Base-by-base conservation (phyloP, 2,888 invertebrate genomes). In the Brenthis ino region DNA sequence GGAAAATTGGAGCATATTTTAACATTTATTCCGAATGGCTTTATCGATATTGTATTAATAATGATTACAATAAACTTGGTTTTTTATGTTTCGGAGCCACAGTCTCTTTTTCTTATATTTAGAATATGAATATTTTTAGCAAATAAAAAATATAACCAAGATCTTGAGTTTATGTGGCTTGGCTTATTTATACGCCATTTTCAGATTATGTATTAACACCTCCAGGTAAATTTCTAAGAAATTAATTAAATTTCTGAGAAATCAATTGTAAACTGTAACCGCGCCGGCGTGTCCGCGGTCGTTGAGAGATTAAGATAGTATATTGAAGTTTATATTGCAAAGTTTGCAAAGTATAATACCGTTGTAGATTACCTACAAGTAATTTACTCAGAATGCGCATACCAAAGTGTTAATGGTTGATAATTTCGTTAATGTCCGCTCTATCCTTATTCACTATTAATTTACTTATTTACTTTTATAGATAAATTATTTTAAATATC, bases 401-500 rank as follows among this genome's bases (percentile, higher is more conserved):
- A 68, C 68, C 61, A 53, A 68, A 54, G 70, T 55, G 64, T 53
- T 64, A 72, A 70, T 66, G 16, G 56, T 56, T 24, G 56, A 58
- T 66, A 67, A 68, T 68, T 70, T 57, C 51, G 20, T 48, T 56
- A 53, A 67, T 64, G 58, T 68, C 69, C 65, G 68, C 55, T 54
- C 33, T 28, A 53, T 56, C 58, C 70, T 64, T 66, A 76, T 70
- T 72, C 67, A 76, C 33, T 16, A 51, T n/a, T 51, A 14, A 51
- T 51, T 51, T 53, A 53, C 51, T 14, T 28, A 61, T 72, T 61
- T 68, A 72, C 64, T 68, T 78, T 80, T 79, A 80, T 77, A 70
- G 76, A 67, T 58, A 72, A 77, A 79, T 77, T 79, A 80, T 82
- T 76, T 72, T 77, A 80, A 76, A 69, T 65, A 72, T 66, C n/a